Percentiles rank a stretch among this genome's conserved stretches.
Conservation (phyloP, 1,140 invertebrate genomes). For the Contarinia nasturtii region DNA sequence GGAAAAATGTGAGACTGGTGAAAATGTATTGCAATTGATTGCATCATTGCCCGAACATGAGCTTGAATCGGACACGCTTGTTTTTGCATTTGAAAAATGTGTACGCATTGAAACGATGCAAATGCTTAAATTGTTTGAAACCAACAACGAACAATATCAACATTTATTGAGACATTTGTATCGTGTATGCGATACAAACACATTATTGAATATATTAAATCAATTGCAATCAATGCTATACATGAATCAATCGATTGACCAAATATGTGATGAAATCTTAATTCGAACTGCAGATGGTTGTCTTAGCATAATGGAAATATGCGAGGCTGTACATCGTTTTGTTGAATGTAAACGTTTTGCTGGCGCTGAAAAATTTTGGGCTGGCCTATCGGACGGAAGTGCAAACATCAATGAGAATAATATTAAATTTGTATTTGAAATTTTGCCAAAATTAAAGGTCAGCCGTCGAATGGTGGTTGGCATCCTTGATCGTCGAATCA, state of each 20-base stretch:
- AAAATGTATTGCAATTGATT: constrained; percentile 1
- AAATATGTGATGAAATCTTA: constrained; percentile 36
- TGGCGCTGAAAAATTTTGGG: constrained; percentile 44
- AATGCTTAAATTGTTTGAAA: neutral
- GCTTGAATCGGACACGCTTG: neutral
- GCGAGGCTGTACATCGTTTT: constrained; percentile 28
- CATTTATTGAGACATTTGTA: neutral
- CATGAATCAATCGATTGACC: neutral
- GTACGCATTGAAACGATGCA: neutral
- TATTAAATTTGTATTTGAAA: constrained; percentile 33
- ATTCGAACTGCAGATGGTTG: constrained; percentile 37
- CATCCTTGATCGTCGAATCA: constrained; percentile 38
- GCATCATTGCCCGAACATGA: neutral
- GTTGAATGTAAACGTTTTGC: constrained; percentile 23
- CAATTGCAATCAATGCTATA: neutral
- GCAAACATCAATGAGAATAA: constrained; percentile 35
- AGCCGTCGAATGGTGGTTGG: constrained; percentile 39
- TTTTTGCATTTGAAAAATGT: neutral
- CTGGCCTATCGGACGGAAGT: constrained; percentile 37
- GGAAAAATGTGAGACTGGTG: neutral
- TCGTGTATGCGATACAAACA: neutral
- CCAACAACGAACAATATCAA: neutral
- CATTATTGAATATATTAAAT: neutral
- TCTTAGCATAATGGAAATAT: constrained; percentile 37
- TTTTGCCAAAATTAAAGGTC: constrained; percentile 33